Evolutionary conservation across 2,797 vertebrate species (phyloP), one percentile per base, ranked within the genome.

Genomic region (Prunella strophiata): DNA sequence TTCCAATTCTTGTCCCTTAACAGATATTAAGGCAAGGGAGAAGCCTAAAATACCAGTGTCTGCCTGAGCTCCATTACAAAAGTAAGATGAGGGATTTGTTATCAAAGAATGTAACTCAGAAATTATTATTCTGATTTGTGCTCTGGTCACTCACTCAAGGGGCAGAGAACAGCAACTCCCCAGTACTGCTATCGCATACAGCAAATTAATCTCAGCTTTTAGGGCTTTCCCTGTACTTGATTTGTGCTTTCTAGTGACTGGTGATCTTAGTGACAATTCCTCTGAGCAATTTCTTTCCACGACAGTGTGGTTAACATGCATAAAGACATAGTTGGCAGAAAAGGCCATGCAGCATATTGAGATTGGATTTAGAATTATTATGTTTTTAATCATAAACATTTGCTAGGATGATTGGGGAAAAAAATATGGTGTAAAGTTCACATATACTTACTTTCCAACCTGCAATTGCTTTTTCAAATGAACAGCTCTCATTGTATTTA

Each of bases 401-500:
- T 92, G 82, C 65, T 91, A 75, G 50, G 66, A 88, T 92, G 91
- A 94, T 38, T 27, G 36, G 16, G 52, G 45, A 30, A 11, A 29
- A 66, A 92, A 57, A 71, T 83, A 92, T n/a, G 61, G 91, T 76
- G 45, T 61, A 10, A 80, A 36, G 68, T 48, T 87, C 88, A 91
- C 90, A 84, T 30, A 73, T 23, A 57, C 85, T 92, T 54, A 84
- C 91, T 83, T 97, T 97, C 94, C 97, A 96, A 96, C 16, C 97
- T 97, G 97, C 97, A 97, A 97, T 30, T 93, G 77, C 90, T 97
- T 94, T 97, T 97, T 94, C 85, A 94, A 97, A 98, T 98, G 97
- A 98, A 98, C 96, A 98, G 98, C 97, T 95, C 85, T 94, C 79
- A 30, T 38, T 61, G 66, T 43, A n/a, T 57, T 30, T 80, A 2